Percentiles rank a stretch among this genome's conserved stretches.
These are phyloP conservation scores for Chromoteleia sp. DNA, from an alignment of 2,888 invertebrate species.

Conservation along the genomic window DNA sequence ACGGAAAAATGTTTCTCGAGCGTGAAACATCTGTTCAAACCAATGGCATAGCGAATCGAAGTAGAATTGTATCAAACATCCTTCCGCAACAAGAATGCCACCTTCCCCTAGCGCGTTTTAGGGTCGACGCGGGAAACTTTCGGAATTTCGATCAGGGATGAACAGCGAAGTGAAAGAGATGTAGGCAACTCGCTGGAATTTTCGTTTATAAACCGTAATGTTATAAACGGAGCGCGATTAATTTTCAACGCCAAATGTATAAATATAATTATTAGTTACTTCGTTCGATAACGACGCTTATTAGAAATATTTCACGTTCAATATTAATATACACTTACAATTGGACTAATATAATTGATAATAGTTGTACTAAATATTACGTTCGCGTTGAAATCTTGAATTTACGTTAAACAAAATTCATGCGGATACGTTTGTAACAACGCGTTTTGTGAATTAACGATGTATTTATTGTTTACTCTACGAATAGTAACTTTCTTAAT, in stretches of 20 bases:
- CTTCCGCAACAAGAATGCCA: slow-evolving; percentile 49
- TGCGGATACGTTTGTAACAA: too few species aligned
- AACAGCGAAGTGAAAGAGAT: slow-evolving; percentile 57
- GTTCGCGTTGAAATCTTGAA: too few species aligned
- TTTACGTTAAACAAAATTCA: too few species aligned
- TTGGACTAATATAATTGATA: too few species aligned
- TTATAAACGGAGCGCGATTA: slow-evolving; percentile 21
- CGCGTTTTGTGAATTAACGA: too few species aligned
- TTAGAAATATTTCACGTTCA: too few species aligned
- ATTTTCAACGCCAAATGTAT: slow-evolving; percentile 5
- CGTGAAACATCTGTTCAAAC: slow-evolving; percentile 59
- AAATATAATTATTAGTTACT: slow-evolving; percentile 8
- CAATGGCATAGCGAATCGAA: slow-evolving; percentile 56
- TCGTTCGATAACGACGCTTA: too few species aligned
- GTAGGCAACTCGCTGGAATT: slow-evolving; percentile 46
- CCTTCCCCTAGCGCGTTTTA: slow-evolving; percentile 24
- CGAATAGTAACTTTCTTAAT: too few species aligned
- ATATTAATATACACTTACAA: too few species aligned
- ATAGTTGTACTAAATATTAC: too few species aligned
- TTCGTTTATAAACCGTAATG: slow-evolving; percentile 35
- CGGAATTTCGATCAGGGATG: slow-evolving; percentile 60
- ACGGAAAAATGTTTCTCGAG: slow-evolving; percentile 29
- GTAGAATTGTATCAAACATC: slow-evolving; percentile 58
- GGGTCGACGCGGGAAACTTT: slow-evolving; percentile 50
- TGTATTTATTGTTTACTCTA: too few species aligned